A percentile compares a stretch with the other conserved stretches of the same genome.
Evolutionary conservation across 1,140 invertebrate species (phyloP).

Genomic region (Ladona fulva): DNA sequence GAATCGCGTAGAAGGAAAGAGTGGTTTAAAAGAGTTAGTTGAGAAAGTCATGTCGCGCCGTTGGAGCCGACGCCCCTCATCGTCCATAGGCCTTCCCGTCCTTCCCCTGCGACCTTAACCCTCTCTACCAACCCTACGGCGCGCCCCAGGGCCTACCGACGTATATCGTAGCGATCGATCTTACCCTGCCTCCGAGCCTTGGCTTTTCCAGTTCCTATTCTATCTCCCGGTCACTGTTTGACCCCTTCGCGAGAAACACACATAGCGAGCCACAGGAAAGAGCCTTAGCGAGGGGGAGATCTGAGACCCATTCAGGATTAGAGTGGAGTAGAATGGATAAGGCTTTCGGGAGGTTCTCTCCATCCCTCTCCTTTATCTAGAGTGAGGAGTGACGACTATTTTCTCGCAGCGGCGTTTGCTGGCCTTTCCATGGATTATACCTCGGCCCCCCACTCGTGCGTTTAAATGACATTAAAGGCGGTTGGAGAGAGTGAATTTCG

Average conservation of each 20-base stretch:
- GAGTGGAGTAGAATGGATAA: background rate
- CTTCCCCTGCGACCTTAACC: background rate
- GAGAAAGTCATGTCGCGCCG: background rate
- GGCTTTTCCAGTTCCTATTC: background rate
- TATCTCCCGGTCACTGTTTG: background rate
- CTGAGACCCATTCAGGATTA: background rate
- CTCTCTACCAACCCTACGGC: background rate
- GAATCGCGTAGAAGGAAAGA: too few species aligned
- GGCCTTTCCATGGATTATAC: too few species aligned
- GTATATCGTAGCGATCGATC: background rate
- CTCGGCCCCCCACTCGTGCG: too few species aligned
- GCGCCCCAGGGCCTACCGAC: background rate
- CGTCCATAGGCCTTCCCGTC: background rate
- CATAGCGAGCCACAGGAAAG: too few species aligned
- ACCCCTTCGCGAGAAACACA: background rate
- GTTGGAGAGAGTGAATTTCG: too few species aligned
- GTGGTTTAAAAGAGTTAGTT: background rate
- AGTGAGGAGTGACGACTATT: too few species aligned
- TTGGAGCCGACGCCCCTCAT: background rate
- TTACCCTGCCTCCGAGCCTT: background rate
- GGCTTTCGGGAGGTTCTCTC: background rate
- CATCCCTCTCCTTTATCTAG: too few species aligned
- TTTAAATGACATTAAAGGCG: too few species aligned
- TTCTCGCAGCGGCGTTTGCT: too few species aligned
- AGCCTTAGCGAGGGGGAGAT: background rate